phyloP scores from a whole-genome alignment of 2,113 vertebrate species.

The Struthidea cinerea region DNA sequence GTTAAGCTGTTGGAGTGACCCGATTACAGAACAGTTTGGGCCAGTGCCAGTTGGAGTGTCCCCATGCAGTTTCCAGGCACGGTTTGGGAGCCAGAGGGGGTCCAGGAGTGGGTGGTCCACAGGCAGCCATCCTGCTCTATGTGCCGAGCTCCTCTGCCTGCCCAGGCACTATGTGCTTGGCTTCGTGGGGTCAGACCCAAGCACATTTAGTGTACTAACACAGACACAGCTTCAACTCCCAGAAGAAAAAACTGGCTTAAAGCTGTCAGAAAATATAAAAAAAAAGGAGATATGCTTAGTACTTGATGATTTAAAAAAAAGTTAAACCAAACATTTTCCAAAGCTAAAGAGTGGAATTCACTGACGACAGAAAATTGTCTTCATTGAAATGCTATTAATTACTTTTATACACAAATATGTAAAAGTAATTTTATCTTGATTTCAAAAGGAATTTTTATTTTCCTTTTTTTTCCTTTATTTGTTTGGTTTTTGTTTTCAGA shows the following conservation, averaged over 20 bases:
- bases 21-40: not conserved
- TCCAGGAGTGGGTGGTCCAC: not conserved
- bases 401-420: not conserved
- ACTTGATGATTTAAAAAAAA: not conserved
- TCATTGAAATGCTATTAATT: not conserved
- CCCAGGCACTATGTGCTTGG: not conserved
- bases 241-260: not conserved
- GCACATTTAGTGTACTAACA: fast-evolving
- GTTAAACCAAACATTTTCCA: not conserved
- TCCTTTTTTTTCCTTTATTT: not conserved
- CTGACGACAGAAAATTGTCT: not conserved
- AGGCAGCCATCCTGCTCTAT: fast-evolving
- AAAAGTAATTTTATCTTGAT: not conserved
- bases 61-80: not conserved
- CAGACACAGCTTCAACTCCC: not conserved
- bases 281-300: not conserved
- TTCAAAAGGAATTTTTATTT: not conserved
- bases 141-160: fast-evolving
- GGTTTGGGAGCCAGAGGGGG: not conserved
- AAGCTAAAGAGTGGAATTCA: not conserved
- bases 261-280: not conserved
- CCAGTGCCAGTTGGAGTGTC: not conserved
- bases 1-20: not conserved
- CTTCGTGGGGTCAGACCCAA: not conserved
- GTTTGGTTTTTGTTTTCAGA: not conserved